Percentiles rank a stretch among this genome's conserved stretches.
Evolutionary conservation across 2,888 invertebrate species (phyloP).

Genomic region (Parelbella ahira): DNA sequence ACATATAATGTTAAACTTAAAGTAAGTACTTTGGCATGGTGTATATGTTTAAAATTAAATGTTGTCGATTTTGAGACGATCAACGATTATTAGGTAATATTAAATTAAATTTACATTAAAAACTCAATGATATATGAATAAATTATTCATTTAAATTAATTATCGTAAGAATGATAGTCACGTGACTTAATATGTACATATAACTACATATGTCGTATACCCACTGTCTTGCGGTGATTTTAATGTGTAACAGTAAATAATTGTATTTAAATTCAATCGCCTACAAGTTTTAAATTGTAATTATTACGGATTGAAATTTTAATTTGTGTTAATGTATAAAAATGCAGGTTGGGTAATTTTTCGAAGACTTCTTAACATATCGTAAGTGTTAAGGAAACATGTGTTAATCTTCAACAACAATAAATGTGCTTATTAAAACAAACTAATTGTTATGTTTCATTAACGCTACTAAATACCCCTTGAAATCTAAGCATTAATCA

Average conservation of each 20-base stretch:
- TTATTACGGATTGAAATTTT: too few species aligned
- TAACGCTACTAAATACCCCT: too few species aligned
- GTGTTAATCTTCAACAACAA: slow-evolving; percentile 66
- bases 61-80: background rate
- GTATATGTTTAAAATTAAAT: slow-evolving; percentile 6
- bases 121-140: slow-evolving; percentile 4
- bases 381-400: slow-evolving; percentile 64
- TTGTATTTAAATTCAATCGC: slow-evolving; percentile 25
- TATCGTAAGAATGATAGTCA: background rate
- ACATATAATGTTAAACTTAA: slow-evolving; percentile 41
- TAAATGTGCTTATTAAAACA: slow-evolving; percentile 74
- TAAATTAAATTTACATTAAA: slow-evolving; percentile 35
- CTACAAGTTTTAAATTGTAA: too few species aligned
- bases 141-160: background rate
- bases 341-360: slow-evolving; percentile 54
- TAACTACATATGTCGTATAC: slow-evolving; percentile 1
- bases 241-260: background rate
- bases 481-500: too few species aligned
- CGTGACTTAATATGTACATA: background rate
- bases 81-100: slow-evolving; percentile 1
- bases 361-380: slow-evolving; percentile 76
- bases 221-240: slow-evolving; percentile 3
- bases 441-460: slow-evolving; percentile 20
- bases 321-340: background rate
- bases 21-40: slow-evolving; percentile 1